phyloP scores from a whole-genome alignment of 2,113 vertebrate species.

The Proterorhinus semilunaris region DNA sequence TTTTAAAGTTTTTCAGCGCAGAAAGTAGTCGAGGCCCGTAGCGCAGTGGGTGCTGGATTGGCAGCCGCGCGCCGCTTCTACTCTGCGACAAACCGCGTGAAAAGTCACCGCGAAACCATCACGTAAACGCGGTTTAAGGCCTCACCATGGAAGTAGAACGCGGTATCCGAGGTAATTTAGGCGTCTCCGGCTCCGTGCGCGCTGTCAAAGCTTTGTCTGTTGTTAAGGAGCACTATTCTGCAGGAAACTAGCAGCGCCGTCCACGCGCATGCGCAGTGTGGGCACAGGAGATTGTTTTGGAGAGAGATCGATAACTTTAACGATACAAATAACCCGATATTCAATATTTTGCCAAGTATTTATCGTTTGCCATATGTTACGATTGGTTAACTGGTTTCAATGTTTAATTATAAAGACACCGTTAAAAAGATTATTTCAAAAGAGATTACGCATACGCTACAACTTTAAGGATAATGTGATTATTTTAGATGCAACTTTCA shows the following conservation, averaged over 20 bases:
- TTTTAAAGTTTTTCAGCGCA: slow-evolving; percentile 55
- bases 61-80: slow-evolving; percentile 46
- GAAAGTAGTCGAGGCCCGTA: slow-evolving; percentile 51
- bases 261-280: slow-evolving; percentile 56
- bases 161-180: slow-evolving; percentile 30
- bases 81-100: background rate
- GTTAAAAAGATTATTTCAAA: too few relatives aligned
- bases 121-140: background rate
- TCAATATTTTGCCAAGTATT: too few relatives aligned
- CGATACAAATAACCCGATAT: too few relatives aligned
- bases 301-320: background rate
- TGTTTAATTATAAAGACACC: too few relatives aligned
- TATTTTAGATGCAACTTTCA: too few relatives aligned
- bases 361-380: too few relatives aligned
- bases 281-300: background rate
- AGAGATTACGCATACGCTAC: too few relatives aligned
- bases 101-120: background rate
- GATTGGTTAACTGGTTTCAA: too few relatives aligned
- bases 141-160: slow-evolving; percentile 68
- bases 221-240: slow-evolving; percentile 76
- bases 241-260: slow-evolving; percentile 64
- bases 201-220: slow-evolving; percentile 67
- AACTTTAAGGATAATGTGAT: too few relatives aligned
- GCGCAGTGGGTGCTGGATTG: slow-evolving; percentile 42
- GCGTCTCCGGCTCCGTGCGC: slow-evolving; percentile 47